phyloP scores from a whole-genome alignment of 2,797 vertebrate genomes.

The Cyprinella venusta region DNA sequence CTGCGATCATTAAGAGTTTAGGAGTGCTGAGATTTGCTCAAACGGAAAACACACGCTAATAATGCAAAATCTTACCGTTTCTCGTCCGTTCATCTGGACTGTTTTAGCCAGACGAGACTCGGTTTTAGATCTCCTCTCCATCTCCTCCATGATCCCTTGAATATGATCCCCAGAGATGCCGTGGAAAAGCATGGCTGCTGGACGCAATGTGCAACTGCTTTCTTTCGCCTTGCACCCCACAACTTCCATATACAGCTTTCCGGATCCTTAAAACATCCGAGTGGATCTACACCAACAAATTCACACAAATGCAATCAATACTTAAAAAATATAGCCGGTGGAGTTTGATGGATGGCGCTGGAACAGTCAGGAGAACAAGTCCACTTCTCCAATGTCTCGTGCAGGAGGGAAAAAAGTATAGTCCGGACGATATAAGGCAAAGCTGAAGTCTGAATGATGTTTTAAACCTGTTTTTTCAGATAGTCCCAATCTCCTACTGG shows the following conservation, averaged over 20 bases:
- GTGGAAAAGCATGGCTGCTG: constrained; percentile 99
- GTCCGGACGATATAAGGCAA: constrained; percentile 79
- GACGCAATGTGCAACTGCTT: constrained; percentile 95
- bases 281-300: constrained; percentile 72
- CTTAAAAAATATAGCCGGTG: constrained; percentile 61
- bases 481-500: constrained; percentile 80
- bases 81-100: constrained; percentile 95
- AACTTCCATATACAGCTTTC: constrained; percentile 97
- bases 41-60: not conserved
- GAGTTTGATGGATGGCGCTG: constrained; percentile 67
- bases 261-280: constrained; percentile 88
- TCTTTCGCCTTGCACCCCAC: constrained; percentile 95
- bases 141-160: constrained; percentile 99
- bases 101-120: constrained; percentile 94
- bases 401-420: constrained; percentile 68
- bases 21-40: not conserved
- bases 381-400: constrained; percentile 66
- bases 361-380: constrained; percentile 56
- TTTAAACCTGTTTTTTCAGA: constrained; percentile 61
- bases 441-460: constrained; percentile 69
- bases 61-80: constrained; percentile 84
- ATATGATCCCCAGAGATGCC: constrained; percentile 99
- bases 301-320: constrained; percentile 65
- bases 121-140: constrained; percentile 95
- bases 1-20: not conserved